Evolutionary conservation across 2,113 vertebrate species (phyloP), one percentile per base, ranked within the genome.

Genomic region (Daboia siamensis): DNA sequence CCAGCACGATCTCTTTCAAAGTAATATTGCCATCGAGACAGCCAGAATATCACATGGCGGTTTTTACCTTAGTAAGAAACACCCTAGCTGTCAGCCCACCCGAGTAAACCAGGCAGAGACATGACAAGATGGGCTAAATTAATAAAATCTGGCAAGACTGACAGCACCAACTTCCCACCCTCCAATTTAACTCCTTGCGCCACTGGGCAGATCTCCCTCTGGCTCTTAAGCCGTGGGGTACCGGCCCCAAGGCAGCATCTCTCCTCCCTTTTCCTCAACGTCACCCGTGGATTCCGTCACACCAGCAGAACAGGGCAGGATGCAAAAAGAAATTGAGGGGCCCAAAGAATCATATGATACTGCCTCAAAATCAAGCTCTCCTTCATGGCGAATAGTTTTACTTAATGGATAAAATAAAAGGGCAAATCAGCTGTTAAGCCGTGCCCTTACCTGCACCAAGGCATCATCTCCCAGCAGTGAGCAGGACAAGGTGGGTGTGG

Each of bases 401-500:
- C 44, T 10, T n/a, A 0, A 23, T 26, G 64, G 39, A 17, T 7
- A 10, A 24, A 26, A 9, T 1, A 54, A 86, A 33, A 9, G 20
- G 21, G 2, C 26, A 1, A 26, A 0, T 55, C 11, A 6, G 10
- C 55, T 23, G 29, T 3, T 7, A 26, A 87, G 86, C 2, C 26
- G 4, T 1, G 52, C 0, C 64, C 95, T 97, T 94, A 99, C 99
- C 98, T 99, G 99, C 51, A 99, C 99, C 89, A 99, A 96, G 12
- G 99, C 99, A 89, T 99, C 99, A 46, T 99, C 99, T 12, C 99
- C 99, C 88, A 99, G 97, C 94, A 99, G 97, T 0, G 99, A 99
- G 95, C 99, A 99, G 94, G 99, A 99, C 85, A 99, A 98, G 46
- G 99, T 99, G 4, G 99, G 99, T 0, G 99, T 99, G 54, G 99